phyloP scores from a whole-genome alignment of 2,113 vertebrate genomes.

The Rhipidura dahli region DNA sequence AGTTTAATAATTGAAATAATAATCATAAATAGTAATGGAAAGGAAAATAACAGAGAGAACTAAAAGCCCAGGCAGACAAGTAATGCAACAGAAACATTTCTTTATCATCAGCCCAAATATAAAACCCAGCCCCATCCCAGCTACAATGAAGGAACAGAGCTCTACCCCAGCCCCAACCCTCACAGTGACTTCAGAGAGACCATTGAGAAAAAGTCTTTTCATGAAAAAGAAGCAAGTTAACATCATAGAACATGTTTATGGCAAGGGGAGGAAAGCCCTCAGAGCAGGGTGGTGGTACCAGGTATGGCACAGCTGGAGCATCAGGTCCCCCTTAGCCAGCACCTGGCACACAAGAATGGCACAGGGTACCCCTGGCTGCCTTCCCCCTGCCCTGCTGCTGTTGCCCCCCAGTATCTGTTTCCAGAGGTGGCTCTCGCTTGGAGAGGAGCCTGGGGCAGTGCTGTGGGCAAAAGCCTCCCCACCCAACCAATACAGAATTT shows the following conservation, averaged over 20 bases:
- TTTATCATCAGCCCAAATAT: background rate
- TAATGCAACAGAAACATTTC: background rate
- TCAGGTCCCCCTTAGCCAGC: fast-evolving
- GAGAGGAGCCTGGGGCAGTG: background rate
- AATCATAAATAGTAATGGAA: background rate
- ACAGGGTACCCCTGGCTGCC: background rate
- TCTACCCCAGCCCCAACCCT: background rate
- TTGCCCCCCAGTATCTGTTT: fast-evolving
- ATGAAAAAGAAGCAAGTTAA: background rate
- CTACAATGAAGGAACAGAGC: fast-evolving
- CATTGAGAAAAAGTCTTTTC: background rate
- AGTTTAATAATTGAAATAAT: background rate
- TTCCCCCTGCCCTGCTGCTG: background rate
- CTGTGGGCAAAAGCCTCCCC: background rate
- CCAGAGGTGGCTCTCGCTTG: background rate
- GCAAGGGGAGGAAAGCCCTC: fast-evolving
- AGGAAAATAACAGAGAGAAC: background rate
- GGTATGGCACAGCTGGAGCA: background rate
- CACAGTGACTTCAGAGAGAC: background rate
- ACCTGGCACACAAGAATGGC: background rate
- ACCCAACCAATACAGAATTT: background rate
- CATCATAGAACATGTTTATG: background rate
- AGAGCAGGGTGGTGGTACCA: background rate
- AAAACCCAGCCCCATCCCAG: background rate
- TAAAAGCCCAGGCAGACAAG: background rate